Evolutionary conservation across 2,888 invertebrate species (phyloP), one percentile per base, ranked within the genome.

Genomic region (Zhuqinia jingwanae): DNA sequence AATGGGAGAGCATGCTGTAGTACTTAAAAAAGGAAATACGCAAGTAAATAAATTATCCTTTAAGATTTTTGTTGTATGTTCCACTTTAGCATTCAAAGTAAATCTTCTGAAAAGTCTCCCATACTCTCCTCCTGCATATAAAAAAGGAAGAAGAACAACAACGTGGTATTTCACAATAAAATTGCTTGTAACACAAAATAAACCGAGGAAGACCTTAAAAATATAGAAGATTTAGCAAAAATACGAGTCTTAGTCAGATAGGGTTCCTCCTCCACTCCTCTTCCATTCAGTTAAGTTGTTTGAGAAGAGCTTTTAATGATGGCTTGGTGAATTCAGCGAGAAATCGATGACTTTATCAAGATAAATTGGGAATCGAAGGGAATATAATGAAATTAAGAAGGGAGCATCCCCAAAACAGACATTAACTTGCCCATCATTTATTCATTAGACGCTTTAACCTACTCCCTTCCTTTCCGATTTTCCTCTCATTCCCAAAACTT

Each of bases 311-410:
- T 88, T 90, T 90, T 90, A 90, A 89, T 90, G 90, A 90, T 90
- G 88, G 88, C 81, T 85, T 88, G 87, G 89, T 87, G 90, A 88
- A 89, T 89, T 88, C 88, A 88, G 89, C 88, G 89, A 88, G 90
- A 90, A 90, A 90, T 90, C 90, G 90, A 90, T 90, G 90, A 90
- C 90, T 90, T 89, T 88, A 90, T 90, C 90, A 90, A 90, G 90
- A 90, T 89, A 89, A 89, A 90, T 90, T 89, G 89, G 88, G 88
- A 89, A 90, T 90, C 90, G 89, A 90, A 89, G 82, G 87, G 85
- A 87, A 82, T 87, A 86, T 89, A 90, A 90, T 90, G 89, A 89
- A 90, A 90, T 90, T 90, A 90, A 89, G 89, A 90, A 89, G 88
- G 88, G 86, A 88, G 89, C 87, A 89, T 87, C 89, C 88, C 89